phyloP scores from a whole-genome alignment of 2,113 vertebrate genomes.

The Dinomys branickii region DNA sequence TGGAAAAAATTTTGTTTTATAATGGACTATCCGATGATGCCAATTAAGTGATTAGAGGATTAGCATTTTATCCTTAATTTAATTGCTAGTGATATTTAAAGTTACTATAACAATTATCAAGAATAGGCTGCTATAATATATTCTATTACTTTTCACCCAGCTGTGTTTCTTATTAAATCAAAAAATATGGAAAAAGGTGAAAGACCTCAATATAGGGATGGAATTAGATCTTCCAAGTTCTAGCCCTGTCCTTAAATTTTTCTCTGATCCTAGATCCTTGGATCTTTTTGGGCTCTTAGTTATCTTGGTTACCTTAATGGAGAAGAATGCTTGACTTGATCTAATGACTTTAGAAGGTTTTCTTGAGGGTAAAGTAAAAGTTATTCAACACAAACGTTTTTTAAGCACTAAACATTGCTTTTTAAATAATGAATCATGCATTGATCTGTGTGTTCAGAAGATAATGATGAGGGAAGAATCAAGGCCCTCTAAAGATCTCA shows the following conservation, averaged over 20 bases:
- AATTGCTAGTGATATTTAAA: conserved; percentile 16
- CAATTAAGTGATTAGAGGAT: conserved; percentile 16
- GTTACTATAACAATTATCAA: background rate
- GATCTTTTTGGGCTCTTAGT: background rate
- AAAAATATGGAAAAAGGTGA: background rate
- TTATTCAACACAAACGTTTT: background rate
- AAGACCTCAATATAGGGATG: background rate
- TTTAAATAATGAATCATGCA: background rate
- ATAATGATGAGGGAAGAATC: background rate
- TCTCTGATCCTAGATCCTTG: background rate
- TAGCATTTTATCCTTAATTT: background rate
- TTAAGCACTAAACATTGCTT: background rate
- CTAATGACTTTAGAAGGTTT: background rate
- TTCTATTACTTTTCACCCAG: background rate
- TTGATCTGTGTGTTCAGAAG: background rate
- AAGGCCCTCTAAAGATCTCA: background rate
- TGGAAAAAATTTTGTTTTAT: background rate
- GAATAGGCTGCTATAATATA: background rate
- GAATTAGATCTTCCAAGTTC: background rate
- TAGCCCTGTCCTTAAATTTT: background rate
- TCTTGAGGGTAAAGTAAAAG: conserved; percentile 14
- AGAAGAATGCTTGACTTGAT: background rate
- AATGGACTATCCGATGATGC: background rate
- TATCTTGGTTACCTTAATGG: background rate
- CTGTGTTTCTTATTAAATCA: background rate